Percentiles rank a stretch among this genome's conserved stretches.
Conservation (phyloP, 2,888 invertebrate genomes). For the Epistrophella euchroma region DNA sequence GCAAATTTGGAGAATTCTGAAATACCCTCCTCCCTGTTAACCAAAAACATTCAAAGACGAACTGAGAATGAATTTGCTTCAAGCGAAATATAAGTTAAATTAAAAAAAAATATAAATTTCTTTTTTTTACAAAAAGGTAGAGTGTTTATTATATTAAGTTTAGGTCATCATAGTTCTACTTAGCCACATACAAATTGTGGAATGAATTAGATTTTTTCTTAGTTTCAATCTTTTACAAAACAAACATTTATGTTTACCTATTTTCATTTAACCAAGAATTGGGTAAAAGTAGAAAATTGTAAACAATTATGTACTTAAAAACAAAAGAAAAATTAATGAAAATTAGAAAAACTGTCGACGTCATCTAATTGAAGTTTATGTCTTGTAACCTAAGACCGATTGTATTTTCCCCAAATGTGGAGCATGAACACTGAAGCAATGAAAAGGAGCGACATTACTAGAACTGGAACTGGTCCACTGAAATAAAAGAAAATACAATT, state of each 20-base stretch:
- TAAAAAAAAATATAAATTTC: neutral
- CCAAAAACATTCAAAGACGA: no score
- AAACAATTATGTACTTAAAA: conserved; percentile 51
- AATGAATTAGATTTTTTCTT: conserved; percentile 52
- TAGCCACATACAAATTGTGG: conserved; percentile 70
- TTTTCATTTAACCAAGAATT: conserved; percentile 9
- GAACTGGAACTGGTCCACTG: conserved; percentile 99
- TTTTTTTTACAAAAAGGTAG: conserved; percentile 46
- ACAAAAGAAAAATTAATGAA: conserved; percentile 49
- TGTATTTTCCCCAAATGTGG: conserved; percentile 99
- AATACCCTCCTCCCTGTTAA: no score
- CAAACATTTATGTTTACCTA: conserved; percentile 34
- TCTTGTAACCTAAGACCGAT: conserved; percentile 87
- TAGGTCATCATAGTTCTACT: conserved; percentile 44
- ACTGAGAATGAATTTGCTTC: no score
- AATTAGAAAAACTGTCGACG: conserved; percentile 58
- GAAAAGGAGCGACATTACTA: conserved; percentile 99
- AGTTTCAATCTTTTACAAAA: conserved; percentile 37
- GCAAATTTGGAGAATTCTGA: no score
- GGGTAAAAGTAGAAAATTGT: conserved; percentile 38
- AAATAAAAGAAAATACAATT: conserved; percentile 78
- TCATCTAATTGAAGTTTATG: conserved; percentile 45
- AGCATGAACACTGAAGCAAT: conserved; percentile 99
- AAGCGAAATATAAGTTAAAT: neutral
- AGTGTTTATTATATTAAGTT: conserved; percentile 30